These are phyloP conservation scores for Entomobrya proxima DNA, from an alignment of 2,888 invertebrate species.

Conservation along the genomic window DNA sequence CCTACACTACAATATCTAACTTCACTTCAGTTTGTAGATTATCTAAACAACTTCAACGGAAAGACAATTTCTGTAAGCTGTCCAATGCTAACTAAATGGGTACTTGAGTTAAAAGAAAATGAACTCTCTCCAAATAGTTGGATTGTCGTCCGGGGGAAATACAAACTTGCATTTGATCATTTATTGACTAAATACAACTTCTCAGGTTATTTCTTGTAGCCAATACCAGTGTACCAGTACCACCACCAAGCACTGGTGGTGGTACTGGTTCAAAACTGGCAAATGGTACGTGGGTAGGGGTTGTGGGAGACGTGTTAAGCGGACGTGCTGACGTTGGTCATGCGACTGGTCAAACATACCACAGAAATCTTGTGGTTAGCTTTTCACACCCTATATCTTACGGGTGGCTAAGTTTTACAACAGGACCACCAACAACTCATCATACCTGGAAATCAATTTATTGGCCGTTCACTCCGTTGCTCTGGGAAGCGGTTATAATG, in stretches of 20 bases:
- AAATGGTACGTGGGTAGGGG: conserved; percentile 66
- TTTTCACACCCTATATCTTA: conserved; percentile 55
- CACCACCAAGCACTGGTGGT: conserved; percentile 31
- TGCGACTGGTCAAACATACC: conserved; percentile 10
- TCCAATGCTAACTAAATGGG: conserved; percentile 35
- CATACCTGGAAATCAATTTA: conserved; percentile 66
- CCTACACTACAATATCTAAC: no score
- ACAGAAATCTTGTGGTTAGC: conserved; percentile 28
- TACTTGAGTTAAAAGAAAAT: conserved; percentile 11
- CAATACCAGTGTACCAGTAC: no score
- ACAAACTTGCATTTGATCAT: conserved; percentile 23
- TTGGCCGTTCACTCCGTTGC: conserved; percentile 25
- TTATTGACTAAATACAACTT: conserved; percentile 49
- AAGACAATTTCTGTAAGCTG: conserved; percentile 36
- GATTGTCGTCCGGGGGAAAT: conserved; percentile 30
- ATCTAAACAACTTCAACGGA: conserved; percentile 46
- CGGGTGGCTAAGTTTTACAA: conserved; percentile 47
- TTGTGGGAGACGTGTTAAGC: conserved; percentile 60
- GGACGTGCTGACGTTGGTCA: conserved; percentile 55
- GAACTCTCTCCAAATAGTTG: conserved; percentile 1
- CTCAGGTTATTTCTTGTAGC: conserved; percentile 26
- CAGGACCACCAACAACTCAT: conserved; percentile 21
- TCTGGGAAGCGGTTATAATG: background rate
- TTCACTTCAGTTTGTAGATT: conserved; percentile 60
- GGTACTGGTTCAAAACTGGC: conserved; percentile 27